phyloP scores from a whole-genome alignment of 2,113 vertebrate genomes.

The Lamprologus speciosus region DNA sequence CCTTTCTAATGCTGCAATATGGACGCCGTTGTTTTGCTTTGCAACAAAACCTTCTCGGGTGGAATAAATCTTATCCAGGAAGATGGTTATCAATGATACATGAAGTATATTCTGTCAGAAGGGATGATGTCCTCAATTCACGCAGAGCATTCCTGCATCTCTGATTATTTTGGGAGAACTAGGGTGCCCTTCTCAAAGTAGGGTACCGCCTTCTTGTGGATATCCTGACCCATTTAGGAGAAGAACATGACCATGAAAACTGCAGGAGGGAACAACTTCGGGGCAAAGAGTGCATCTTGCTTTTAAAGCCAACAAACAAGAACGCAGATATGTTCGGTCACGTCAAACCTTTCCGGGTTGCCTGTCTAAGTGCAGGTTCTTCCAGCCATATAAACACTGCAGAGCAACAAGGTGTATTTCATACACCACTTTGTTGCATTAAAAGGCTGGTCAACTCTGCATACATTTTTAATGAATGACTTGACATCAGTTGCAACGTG shows the following conservation, averaged over 20 bases:
- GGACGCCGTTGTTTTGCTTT: conserved; percentile 2
- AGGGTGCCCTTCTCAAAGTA: conserved; percentile 44
- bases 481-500: conserved; percentile 6
- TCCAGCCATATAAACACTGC: neutral
- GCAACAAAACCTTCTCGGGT: neutral
- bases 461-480: conserved; percentile 49
- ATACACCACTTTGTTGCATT: conserved; percentile 9
- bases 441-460: conserved; percentile 17
- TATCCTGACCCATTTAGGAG: conserved; percentile 50
- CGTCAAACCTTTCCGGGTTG: neutral
- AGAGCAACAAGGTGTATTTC: neutral
- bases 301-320: neutral
- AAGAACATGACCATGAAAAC: neutral
- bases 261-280: neutral
- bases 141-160: neutral
- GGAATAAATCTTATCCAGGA: neutral
- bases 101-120: neutral
- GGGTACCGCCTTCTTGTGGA: conserved; percentile 34
- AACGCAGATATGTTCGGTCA: neutral
- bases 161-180: conserved; percentile 41
- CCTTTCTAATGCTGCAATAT: conserved; percentile 3
- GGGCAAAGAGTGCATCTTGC: neutral
- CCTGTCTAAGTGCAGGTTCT: neutral
- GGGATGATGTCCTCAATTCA: conserved; percentile 21
- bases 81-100: neutral